Evolutionary conservation across 2,113 vertebrate species (phyloP).

Genomic region (Aplodontia rufa): DNA sequence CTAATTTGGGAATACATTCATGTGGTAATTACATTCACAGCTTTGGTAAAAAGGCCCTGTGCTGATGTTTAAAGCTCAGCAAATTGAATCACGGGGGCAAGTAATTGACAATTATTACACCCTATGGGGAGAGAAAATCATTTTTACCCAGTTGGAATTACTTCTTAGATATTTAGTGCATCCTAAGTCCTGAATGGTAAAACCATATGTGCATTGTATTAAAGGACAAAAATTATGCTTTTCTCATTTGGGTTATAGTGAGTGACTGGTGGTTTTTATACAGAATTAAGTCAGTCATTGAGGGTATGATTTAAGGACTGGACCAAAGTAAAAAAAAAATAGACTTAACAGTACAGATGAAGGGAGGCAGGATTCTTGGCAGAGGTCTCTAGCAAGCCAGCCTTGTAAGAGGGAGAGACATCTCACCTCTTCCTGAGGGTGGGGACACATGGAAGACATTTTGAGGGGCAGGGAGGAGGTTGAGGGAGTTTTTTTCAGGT

Average conservation of each 20-base stretch:
- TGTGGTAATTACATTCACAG: slow-evolving; percentile 54
- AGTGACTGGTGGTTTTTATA: slow-evolving; percentile 5
- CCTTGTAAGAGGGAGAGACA: background rate
- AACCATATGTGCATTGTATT: background rate
- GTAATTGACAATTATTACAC: slow-evolving; percentile 64
- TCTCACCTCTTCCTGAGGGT: background rate
- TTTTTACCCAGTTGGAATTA: slow-evolving; percentile 58
- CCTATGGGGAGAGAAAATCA: slow-evolving; percentile 33
- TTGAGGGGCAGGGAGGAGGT: background rate
- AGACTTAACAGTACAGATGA: background rate
- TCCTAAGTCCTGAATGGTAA: background rate
- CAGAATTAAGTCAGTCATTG: background rate
- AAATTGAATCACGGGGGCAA: slow-evolving; percentile 62
- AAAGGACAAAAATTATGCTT: slow-evolving; percentile 16
- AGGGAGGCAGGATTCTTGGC: background rate
- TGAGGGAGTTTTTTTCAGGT: background rate
- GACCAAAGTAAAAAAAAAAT: slow-evolving; percentile 10
- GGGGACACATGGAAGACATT: background rate
- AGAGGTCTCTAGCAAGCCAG: slow-evolving; percentile 7
- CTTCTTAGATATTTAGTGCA: slow-evolving; percentile 51
- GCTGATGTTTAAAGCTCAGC: slow-evolving; percentile 66
- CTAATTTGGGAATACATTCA: slow-evolving; percentile 51
- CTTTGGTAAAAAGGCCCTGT: slow-evolving; percentile 48
- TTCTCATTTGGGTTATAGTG: slow-evolving; percentile 24
- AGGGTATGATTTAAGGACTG: background rate